A percentile compares a stretch with the other conserved stretches of the same genome.
phyloP scores from a whole-genome alignment of 2,113 vertebrate genomes.

The Hystrix cristata region DNA sequence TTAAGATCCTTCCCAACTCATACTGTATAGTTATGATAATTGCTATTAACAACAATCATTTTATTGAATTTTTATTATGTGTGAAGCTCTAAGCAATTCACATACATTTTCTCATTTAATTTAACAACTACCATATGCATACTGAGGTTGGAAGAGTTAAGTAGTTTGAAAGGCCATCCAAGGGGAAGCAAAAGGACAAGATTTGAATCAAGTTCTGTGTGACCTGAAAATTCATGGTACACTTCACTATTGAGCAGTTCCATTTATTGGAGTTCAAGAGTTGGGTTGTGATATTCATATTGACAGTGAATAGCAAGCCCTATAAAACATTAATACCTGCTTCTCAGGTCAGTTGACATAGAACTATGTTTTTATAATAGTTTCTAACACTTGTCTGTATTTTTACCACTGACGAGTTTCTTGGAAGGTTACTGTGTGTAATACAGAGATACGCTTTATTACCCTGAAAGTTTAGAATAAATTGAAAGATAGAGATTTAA shows the following conservation, averaged over 20 bases:
- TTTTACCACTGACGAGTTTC: conserved; percentile 55
- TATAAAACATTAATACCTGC: neutral
- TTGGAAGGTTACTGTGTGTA: conserved; percentile 17
- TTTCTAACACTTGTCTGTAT: conserved; percentile 70
- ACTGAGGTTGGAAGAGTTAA: neutral
- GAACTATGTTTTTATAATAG: conserved; percentile 81
- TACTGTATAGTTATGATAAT: neutral
- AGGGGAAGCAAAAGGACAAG: neutral
- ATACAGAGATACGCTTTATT: conserved; percentile 47
- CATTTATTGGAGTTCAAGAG: neutral
- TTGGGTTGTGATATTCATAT: neutral
- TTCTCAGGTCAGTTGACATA: conserved; percentile 92
- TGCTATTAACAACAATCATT: neutral
- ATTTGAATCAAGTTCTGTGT: neutral
- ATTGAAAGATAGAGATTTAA: conserved; percentile 51
- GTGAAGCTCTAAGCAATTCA: neutral
- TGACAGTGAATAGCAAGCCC: neutral
- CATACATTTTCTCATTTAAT: neutral
- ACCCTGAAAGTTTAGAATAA: conserved; percentile 53
- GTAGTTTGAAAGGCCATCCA: neutral
- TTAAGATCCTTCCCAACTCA: conserved; percentile 25
- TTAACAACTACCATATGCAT: neutral
- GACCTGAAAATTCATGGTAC: neutral
- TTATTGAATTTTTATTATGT: neutral
- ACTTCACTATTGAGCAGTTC: neutral